A percentile compares a stretch with the other conserved stretches of the same genome.
Conservation (phyloP, 2,113 vertebrate species). For the cattle (Bos taurus) region DNA sequence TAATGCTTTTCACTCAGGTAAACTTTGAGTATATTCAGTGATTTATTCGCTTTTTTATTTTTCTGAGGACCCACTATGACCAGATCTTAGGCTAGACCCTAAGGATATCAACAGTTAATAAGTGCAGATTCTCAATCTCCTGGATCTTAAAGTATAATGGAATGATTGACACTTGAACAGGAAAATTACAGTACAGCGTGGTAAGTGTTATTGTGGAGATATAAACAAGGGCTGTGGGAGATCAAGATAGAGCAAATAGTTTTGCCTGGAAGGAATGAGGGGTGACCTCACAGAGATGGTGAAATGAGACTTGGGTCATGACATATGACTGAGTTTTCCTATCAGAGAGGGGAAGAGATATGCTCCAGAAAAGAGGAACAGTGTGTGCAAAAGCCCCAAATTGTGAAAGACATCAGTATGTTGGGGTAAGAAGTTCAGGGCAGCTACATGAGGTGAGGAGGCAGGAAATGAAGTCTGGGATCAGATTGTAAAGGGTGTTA, state of each 20-base stretch:
- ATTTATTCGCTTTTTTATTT: not conserved
- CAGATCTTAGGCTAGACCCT: not conserved
- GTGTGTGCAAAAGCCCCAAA: not conserved
- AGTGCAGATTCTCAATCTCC: not conserved
- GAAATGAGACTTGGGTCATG: not conserved
- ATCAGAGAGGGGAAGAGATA: not conserved
- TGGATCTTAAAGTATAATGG: constrained; percentile 11
- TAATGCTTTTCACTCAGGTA: not conserved
- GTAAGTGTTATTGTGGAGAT: not conserved
- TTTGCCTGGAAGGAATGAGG: not conserved
- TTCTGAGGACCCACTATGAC: not conserved
- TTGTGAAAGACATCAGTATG: not conserved
- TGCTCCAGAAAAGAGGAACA: not conserved
- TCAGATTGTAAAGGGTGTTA: not conserved
- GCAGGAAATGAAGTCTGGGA: not conserved
- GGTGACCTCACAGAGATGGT: not conserved
- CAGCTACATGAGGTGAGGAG: not conserved
- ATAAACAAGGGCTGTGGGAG: not conserved
- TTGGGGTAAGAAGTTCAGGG: not conserved
- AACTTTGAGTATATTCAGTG: not conserved
- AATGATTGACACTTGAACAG: not conserved
- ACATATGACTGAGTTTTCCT: not conserved
- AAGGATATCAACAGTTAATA: constrained; percentile 1
- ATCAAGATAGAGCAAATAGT: not conserved
- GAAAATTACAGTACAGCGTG: not conserved